These are phyloP conservation scores for Aphelinus certus DNA, from an alignment of 1,140 invertebrate genomes.

Conservation along the genomic window DNA sequence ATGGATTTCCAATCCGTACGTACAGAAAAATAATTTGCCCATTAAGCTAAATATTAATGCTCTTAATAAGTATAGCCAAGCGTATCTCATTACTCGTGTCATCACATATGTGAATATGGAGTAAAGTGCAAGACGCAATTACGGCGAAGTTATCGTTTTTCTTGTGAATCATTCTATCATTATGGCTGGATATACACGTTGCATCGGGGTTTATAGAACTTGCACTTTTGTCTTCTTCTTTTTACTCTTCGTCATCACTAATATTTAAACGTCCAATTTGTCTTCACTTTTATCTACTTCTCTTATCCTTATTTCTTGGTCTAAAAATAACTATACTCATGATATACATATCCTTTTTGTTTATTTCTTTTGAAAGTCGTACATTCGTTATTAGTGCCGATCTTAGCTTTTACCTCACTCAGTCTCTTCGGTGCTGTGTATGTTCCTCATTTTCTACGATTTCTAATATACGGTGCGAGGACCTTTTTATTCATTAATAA, in stretches of 20 bases:
- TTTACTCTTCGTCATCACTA: background rate
- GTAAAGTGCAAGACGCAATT: constrained; percentile 63
- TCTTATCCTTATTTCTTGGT: background rate
- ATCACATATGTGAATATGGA: constrained; percentile 47
- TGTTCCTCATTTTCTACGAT: background rate
- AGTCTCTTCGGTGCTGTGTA: no score
- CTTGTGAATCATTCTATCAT: constrained; percentile 58
- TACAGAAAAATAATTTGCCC: no score
- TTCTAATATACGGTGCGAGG: background rate
- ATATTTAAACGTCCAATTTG: background rate
- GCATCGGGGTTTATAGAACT: constrained; percentile 50
- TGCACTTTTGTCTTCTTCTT: constrained; percentile 14
- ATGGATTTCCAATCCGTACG: no score
- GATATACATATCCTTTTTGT: no score
- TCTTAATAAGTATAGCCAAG: constrained; percentile 9
- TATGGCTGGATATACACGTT: constrained; percentile 10
- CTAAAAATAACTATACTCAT: no score
- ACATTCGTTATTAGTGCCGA: no score
- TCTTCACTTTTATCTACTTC: background rate
- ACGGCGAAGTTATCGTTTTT: constrained; percentile 59
- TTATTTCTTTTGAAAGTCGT: no score
- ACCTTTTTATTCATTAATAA: background rate
- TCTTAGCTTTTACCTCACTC: no score
- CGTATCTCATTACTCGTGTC: constrained; percentile 45
- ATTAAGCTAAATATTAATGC: background rate